Conservation (phyloP, 2,113 vertebrate genomes). For the Chionodraco myersi region DNA sequence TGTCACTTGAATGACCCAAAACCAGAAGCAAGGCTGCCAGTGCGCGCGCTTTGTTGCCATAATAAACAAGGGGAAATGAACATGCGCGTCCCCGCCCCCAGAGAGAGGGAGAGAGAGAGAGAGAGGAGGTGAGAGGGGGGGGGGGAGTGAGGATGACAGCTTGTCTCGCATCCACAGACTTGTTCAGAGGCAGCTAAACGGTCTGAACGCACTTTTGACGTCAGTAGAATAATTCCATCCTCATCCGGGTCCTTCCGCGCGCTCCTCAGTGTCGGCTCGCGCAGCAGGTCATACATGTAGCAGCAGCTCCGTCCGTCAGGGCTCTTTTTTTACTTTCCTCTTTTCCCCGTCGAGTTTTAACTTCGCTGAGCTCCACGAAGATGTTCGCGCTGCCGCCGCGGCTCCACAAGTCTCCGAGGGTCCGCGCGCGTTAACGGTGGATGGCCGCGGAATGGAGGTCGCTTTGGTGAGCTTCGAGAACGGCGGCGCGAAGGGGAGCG, state of each 20-base stretch:
- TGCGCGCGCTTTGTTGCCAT: conserved; percentile 5
- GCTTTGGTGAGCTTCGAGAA: conserved; percentile 92
- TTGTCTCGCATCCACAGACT: conserved; percentile 58
- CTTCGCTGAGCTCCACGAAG: not conserved
- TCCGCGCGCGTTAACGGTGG: conserved; percentile 56
- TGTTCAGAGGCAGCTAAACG: conserved; percentile 51
- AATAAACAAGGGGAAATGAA: not conserved
- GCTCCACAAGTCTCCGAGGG: conserved; percentile 69
- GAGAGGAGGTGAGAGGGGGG: no score
- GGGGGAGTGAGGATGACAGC: conserved; percentile 21
- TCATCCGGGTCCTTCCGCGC: conserved; percentile 78
- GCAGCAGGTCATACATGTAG: no score
- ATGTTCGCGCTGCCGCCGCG: conserved; percentile 22
- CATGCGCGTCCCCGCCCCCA: conserved; percentile 14
- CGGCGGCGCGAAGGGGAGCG: conserved; percentile 84
- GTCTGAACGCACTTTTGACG: conserved; percentile 79
- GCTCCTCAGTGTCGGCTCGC: conserved; percentile 5
- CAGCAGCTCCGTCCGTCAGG: no score
- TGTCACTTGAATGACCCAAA: no score
- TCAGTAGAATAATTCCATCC: conserved; percentile 72
- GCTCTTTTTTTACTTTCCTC: no score
- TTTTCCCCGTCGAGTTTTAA: no score
- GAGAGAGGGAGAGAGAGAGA: not conserved
- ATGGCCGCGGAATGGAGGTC: conserved; percentile 90
- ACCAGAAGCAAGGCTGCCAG: not conserved